Conservation (phyloP, 2,113 vertebrate genomes). For the Paramormyrops kingsleyae region DNA sequence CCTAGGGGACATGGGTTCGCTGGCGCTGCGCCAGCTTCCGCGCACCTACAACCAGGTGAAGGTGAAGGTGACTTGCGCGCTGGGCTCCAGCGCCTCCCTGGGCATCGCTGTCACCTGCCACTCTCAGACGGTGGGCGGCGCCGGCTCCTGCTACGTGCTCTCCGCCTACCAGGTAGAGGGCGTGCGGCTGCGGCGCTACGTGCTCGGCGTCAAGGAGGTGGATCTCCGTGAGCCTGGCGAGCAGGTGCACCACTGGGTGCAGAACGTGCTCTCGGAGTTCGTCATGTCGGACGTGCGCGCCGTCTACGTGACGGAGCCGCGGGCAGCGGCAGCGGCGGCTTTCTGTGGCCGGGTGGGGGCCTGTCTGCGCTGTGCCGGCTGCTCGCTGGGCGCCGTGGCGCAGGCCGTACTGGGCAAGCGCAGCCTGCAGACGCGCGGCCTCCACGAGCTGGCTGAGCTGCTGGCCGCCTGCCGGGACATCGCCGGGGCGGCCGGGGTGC, state of each 20-base stretch:
- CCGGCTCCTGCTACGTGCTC: constrained; percentile 85
- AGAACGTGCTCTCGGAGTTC: constrained; percentile 96
- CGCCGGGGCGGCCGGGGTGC: constrained; percentile 73
- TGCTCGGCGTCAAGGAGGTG: constrained; percentile 82
- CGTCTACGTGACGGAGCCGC: constrained; percentile 87
- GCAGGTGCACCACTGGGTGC: constrained; percentile 93
- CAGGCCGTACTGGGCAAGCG: constrained; percentile 89
- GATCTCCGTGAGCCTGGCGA: constrained; percentile 83
- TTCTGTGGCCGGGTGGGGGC: constrained; percentile 80
- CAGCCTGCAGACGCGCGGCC: constrained; percentile 89
- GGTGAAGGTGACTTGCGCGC: constrained; percentile 93
- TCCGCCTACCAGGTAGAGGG: constrained; percentile 92
- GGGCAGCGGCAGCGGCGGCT: constrained; percentile 57
- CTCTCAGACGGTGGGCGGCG: constrained; percentile 79
- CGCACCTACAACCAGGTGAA: constrained; percentile 99
- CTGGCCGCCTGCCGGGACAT: constrained; percentile 85
- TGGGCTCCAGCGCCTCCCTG: constrained; percentile 87
- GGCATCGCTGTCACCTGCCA: constrained; percentile 95
- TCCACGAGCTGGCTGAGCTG: constrained; percentile 89
- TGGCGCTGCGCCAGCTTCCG: constrained; percentile 89
- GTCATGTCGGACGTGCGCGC: constrained; percentile 97
- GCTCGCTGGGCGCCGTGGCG: constrained; percentile 85
- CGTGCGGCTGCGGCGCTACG: constrained; percentile 83
- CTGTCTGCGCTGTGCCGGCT: constrained; percentile 86
- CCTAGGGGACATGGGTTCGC: constrained; percentile 86